Conservation (phyloP, 2,797 vertebrate species). For the Prunella strophiata region DNA sequence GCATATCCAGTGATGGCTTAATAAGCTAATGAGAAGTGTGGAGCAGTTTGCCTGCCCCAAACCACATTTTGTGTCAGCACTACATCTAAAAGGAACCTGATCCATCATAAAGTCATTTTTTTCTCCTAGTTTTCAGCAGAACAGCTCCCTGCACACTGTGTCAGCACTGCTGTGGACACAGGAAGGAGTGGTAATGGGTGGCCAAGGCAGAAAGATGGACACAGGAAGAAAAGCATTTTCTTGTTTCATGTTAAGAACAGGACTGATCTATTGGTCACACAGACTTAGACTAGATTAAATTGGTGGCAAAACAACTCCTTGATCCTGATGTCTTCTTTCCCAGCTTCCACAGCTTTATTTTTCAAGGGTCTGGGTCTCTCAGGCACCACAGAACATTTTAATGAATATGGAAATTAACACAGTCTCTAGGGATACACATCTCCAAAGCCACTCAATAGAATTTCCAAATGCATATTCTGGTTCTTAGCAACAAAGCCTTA, state of each 20-base stretch:
- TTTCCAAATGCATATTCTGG: slow-evolving; percentile 20
- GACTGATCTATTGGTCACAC: neutral
- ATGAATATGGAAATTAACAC: slow-evolving; percentile 20
- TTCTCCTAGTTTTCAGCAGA: neutral
- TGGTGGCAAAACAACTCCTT: neutral
- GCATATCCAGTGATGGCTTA: neutral
- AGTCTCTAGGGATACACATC: slow-evolving; percentile 20
- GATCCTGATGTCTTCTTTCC: neutral
- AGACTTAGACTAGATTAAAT: neutral
- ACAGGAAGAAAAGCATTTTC: neutral
- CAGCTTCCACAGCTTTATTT: neutral
- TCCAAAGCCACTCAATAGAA: neutral
- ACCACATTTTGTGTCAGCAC: neutral
- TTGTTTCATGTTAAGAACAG: neutral
- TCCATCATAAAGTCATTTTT: neutral
- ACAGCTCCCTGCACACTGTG: neutral
- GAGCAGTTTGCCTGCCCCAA: neutral
- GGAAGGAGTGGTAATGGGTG: neutral
- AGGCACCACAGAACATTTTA: neutral
- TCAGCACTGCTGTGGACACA: neutral
- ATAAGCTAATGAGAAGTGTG: neutral
- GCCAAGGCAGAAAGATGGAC: neutral
- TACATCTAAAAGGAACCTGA: neutral
- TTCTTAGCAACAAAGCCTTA: slow-evolving; percentile 6
- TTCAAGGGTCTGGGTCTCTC: neutral